Evolutionary conservation across 2,888 invertebrate species (phyloP).

Genomic region (Argyresthia albistria): DNA sequence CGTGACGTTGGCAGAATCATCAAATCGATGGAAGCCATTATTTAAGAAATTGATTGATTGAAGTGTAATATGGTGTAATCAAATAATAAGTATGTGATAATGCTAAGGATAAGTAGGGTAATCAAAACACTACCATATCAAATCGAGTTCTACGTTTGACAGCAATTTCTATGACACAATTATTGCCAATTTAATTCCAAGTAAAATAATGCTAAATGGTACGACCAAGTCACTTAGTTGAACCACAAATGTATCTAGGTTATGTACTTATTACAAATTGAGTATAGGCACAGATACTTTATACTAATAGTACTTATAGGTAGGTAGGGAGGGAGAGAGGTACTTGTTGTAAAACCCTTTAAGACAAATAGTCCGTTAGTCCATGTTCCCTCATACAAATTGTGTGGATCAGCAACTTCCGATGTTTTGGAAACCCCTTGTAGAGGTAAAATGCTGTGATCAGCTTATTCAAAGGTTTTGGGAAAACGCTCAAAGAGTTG

Average conservation of each 20-base stretch:
- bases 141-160: no score
- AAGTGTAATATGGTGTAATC: no score
- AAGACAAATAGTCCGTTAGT: slow-evolving; percentile 14
- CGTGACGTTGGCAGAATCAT: no score
- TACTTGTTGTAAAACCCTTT: not conserved
- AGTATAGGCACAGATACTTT: no score
- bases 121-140: no score
- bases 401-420: slow-evolving; percentile 9
- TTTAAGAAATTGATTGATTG: no score
- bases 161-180: not conserved
- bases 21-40: no score
- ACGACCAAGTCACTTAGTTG: not conserved
- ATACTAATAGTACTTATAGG: no score
- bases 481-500: slow-evolving; percentile 14
- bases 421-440: slow-evolving; percentile 37
- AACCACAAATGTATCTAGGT: not conserved
- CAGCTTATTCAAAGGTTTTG: slow-evolving; percentile 23
- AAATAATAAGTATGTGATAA: no score
- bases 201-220: not conserved
- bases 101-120: no score
- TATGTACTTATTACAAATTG: not conserved
- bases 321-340: no score
- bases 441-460: slow-evolving; percentile 35
- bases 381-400: slow-evolving; percentile 33
- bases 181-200: not conserved